Evolutionary conservation across 1,140 invertebrate genomes (phyloP), one percentile per base, ranked within the genome.

Genomic region (Tribolium castaneum): DNA sequence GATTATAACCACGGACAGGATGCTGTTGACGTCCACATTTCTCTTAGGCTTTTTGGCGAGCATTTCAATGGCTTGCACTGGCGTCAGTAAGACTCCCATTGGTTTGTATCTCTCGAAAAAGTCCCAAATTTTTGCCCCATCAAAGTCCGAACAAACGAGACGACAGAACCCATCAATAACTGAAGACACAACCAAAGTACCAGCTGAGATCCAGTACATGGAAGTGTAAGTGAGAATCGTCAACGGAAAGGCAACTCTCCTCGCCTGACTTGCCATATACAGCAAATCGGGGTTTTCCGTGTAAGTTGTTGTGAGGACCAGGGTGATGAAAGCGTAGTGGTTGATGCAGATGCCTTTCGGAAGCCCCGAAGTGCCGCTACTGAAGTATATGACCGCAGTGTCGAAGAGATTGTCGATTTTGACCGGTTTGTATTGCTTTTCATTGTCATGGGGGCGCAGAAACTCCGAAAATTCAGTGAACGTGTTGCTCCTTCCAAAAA

Each of bases 341-440:
- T 92, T 93, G 7, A 95, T 83, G 85, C 91, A 90, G 0, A 94
- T 94, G 19, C 94, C 94, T 87, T 96, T 96, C 0, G 95, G 93
- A 13, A 91, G 85, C 35, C 95, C 94, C 30, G 94, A 95, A 1
- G 94, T 95, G n/a, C 94, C 94, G 80, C 93, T 94, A 0, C 93
- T 91, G 78, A 86, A 90, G 0, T 89, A 83, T 78, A 91, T 87
- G 10, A 88, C 77, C 14, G 85, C 83, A 1, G 85, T 86, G 50
- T 84, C 82, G 5, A 77, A 12, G 7, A 56, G 70, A 19, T 87
- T 83, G 9, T 76, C 66, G 6, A 80, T 52, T 14, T 70, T 14
- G 7, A 74, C 71, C 1, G 82, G 82, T 35, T 49, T 19, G 45
- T 82, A 83, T 56, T 30, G 75, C 19, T 82, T 49, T 75, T 83